Percentiles rank a stretch among this genome's conserved stretches.
phyloP scores from a whole-genome alignment of 2,797 vertebrate genomes.

The Oreortyx pictus region DNA sequence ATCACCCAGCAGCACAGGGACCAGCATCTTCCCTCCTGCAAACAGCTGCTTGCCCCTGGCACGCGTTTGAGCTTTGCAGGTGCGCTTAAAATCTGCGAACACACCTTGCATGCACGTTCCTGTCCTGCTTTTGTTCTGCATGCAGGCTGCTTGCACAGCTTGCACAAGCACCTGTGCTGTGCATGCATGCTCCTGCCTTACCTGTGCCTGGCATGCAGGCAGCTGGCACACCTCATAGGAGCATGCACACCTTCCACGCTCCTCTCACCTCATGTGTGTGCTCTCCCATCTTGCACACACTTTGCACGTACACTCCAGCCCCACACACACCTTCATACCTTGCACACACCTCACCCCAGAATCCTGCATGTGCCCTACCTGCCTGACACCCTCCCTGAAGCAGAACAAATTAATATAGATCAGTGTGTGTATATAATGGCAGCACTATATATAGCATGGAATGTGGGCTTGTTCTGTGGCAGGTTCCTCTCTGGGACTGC shows the following conservation, averaged over 20 bases:
- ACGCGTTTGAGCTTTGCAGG: rapidly evolving
- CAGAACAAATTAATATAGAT: neutral
- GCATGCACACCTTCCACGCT: neutral
- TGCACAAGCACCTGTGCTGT: neutral
- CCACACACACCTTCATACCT: too few relatives aligned
- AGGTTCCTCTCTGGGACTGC: neutral
- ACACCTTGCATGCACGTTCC: neutral
- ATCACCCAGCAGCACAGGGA: too few relatives aligned
- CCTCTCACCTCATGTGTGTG: neutral
- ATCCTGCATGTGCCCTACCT: neutral
- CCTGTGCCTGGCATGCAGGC: too few relatives aligned
- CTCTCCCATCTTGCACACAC: neutral
- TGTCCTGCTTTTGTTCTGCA: rapidly evolving
- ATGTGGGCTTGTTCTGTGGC: neutral
- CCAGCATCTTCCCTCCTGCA: neutral
- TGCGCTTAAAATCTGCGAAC: rapidly evolving
- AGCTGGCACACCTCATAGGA: rapidly evolving
- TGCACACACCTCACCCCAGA: rapidly evolving
- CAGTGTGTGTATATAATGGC: neutral
- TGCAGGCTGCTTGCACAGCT: neutral
- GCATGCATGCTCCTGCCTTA: neutral
- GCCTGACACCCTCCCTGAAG: neutral
- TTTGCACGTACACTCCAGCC: neutral
- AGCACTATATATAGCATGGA: neutral
- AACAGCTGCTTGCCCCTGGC: neutral